Conservation (phyloP, 2,888 invertebrate species). For the Drosophila robusta region DNA sequence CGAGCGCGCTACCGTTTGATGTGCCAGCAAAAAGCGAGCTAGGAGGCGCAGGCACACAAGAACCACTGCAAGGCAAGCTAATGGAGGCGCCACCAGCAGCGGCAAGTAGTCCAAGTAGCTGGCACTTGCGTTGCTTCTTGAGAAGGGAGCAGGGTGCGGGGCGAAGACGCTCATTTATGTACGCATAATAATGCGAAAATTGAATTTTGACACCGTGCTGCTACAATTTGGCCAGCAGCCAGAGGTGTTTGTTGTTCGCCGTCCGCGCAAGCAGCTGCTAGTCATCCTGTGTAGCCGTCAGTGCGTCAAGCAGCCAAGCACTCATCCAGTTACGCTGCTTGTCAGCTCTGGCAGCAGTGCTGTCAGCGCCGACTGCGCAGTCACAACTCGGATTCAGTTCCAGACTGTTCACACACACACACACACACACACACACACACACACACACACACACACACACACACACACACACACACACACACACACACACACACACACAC, state of each 20-base stretch:
- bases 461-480: neutral
- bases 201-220: slow-evolving; percentile 76
- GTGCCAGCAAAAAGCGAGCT: slow-evolving; percentile 10
- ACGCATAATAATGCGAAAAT: slow-evolving; percentile 73
- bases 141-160: neutral
- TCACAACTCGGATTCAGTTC: slow-evolving; percentile 2
- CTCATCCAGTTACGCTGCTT: slow-evolving; percentile 35
- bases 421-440: neutral
- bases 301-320: slow-evolving; percentile 12
- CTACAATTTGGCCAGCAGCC: slow-evolving; percentile 39
- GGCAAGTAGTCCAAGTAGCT: slow-evolving; percentile 39
- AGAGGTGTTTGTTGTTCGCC: slow-evolving; percentile 15
- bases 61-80: slow-evolving; percentile 3
- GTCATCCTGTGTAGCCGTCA: slow-evolving; percentile 24
- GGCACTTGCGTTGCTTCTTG: slow-evolving; percentile 26
- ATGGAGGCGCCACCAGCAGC: slow-evolving; percentile 19
- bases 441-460: neutral
- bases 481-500: neutral
- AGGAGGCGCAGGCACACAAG: neutral
- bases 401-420: neutral
- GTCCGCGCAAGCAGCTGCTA: neutral
- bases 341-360: slow-evolving; percentile 36
- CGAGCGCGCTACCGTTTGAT: slow-evolving; percentile 10
- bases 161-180: slow-evolving; percentile 38
- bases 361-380: slow-evolving; percentile 10